Conservation (phyloP, 1,140 invertebrate genomes). For the Planococcus citri region DNA sequence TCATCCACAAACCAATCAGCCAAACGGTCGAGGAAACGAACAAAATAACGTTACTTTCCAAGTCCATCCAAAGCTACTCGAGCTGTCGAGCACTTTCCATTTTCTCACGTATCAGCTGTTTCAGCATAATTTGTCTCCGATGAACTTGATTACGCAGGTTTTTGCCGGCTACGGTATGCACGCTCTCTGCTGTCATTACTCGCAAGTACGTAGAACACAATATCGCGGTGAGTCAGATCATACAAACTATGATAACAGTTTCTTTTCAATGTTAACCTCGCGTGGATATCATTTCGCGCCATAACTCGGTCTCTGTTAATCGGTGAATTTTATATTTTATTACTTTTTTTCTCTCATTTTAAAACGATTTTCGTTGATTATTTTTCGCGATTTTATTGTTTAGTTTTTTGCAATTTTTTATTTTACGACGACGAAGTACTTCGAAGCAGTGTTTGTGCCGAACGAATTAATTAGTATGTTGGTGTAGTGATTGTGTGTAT, state of each 20-base stretch:
- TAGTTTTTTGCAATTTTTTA: background rate
- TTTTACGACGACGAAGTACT: too few species aligned
- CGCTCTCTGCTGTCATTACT: background rate
- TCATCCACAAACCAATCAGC: too few species aligned
- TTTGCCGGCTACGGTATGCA: background rate
- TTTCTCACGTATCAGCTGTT: background rate
- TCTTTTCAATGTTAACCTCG: background rate
- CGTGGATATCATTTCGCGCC: background rate
- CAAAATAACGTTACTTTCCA: too few species aligned
- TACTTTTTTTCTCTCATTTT: background rate
- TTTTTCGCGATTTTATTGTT: background rate
- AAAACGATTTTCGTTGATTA: background rate
- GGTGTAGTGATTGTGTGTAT: background rate
- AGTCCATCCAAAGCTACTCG: too few species aligned
- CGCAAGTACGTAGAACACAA: background rate
- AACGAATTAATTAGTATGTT: background rate
- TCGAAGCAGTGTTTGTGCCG: too few species aligned
- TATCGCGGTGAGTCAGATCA: background rate
- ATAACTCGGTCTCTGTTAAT: background rate
- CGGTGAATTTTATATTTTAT: background rate
- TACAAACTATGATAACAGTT: slow-evolving; percentile 7
- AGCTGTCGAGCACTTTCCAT: background rate
- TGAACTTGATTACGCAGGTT: slow-evolving; percentile 6
- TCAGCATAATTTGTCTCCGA: background rate
- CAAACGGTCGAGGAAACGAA: too few species aligned